Base-by-base conservation (phyloP, 2,113 vertebrate species). In the Trichomycterus rosablanca region DNA sequence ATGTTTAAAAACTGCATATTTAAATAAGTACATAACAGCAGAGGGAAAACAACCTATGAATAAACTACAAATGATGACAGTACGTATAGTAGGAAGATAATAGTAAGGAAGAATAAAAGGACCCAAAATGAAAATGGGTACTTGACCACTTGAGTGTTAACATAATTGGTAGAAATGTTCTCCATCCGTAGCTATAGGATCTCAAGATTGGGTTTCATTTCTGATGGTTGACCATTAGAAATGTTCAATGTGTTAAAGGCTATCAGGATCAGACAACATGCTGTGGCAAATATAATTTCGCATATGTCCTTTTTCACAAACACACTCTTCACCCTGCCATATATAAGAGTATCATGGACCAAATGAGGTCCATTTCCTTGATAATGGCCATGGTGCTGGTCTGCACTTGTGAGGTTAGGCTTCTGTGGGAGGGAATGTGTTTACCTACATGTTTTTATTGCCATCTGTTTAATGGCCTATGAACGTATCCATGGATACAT, bases 391-490 rank as follows among this genome's bases (percentile, higher is more conserved):
- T 44, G 35, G 37, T 40, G 54, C 37, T 48, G 30, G 51, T 69
- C 63, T 71, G 63, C 37, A 61, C 59, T 28, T 30, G 18, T 37
- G 57, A 66, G 68, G 62, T 71, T 56, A 60, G 32, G 44, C 24
- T 44, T 53, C 40, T 20, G 23, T 40, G 45, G 51, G 35, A 59
- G 68, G 40, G 49, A 70, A 64, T 61, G 63, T 65, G 68, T 71
- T 71, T 71, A 71, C 68, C 68, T 71, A 60, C 63, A 66, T 71
- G 56, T 64, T 63, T 71, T 71, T 66, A 71, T 71, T 71, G 59
- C 57, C 53, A 66, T 71, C 51, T 66, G 68, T 45, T 61, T 61
- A 71, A 66, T 66, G 68, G 68, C 57, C 68, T 71, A 71, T 71
- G 68, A 71, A 71, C 61, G 68, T 71, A 62, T 55, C 68, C 63